These are phyloP conservation scores for Melanotaenia maccullochi DNA, from an alignment of 2,797 vertebrate species.

Conservation along the genomic window DNA sequence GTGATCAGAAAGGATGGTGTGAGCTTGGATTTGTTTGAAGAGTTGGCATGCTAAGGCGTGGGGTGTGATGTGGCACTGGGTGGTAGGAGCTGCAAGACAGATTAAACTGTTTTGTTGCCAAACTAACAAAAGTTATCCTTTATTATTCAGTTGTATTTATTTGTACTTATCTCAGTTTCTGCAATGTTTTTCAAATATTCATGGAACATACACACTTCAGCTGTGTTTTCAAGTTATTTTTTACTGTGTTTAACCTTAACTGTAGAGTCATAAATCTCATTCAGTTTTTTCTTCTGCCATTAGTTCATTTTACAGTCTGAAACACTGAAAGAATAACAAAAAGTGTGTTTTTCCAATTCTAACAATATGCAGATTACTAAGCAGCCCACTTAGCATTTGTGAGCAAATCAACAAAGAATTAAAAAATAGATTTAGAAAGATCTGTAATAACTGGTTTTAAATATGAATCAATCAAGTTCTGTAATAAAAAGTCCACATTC, in stretches of 20 bases:
- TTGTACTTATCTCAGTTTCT: background rate
- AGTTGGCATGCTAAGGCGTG: constrained; percentile 51
- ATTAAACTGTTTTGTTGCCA: constrained; percentile 43
- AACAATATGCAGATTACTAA: background rate
- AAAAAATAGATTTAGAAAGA: background rate
- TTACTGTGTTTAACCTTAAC: no score
- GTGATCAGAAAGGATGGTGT: constrained; percentile 81
- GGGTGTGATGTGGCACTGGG: constrained; percentile 43
- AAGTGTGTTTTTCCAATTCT: background rate
- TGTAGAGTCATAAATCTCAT: constrained; percentile 26
- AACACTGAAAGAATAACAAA: background rate
- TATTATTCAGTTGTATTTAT: background rate
- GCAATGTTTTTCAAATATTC: background rate
- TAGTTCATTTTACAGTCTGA: background rate
- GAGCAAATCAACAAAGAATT: no score
- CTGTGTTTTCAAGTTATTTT: background rate
- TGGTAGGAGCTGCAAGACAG: constrained; percentile 13
- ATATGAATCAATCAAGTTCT: background rate
- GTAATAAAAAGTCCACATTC: background rate
- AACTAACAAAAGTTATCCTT: constrained; percentile 25
- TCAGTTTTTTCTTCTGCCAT: constrained; percentile 22
- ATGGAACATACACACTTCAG: background rate
- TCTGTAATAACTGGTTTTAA: background rate
- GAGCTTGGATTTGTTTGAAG: constrained; percentile 68
- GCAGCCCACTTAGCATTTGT: no score